These are phyloP conservation scores for Pseudoatta argentina DNA, from an alignment of 1,140 invertebrate genomes.

Conservation along the genomic window DNA sequence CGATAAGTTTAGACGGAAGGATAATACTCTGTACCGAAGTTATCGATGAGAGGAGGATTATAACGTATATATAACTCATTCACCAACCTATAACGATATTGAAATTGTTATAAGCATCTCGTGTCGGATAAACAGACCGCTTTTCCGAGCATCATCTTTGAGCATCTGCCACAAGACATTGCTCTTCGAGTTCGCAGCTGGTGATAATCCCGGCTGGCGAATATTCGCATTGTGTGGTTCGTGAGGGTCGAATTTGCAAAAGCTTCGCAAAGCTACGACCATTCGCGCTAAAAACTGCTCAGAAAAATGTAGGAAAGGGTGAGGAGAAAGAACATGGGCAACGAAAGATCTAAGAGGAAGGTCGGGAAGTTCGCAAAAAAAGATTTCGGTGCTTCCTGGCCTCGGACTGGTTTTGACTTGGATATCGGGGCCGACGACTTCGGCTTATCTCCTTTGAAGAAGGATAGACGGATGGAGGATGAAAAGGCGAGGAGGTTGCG, in stretches of 20 bases:
- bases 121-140: conserved; percentile 21
- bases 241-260: conserved; percentile 8
- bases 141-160: conserved; percentile 15
- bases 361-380: conserved; percentile 40
- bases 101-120: background rate
- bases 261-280: conserved; percentile 16
- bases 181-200: background rate
- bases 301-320: background rate
- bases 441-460: conserved; percentile 33
- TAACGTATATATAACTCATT: background rate
- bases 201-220: conserved; percentile 45
- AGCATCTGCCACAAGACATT: conserved; percentile 25
- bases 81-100: conserved; percentile 1
- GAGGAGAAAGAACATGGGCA: background rate
- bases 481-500: background rate
- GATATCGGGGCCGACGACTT: conserved; percentile 52
- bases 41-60: background rate
- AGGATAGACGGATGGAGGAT: background rate
- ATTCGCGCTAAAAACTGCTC: background rate
- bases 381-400: background rate
- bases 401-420: conserved; percentile 55
- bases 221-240: conserved; percentile 28
- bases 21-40: background rate
- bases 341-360: conserved; percentile 1
- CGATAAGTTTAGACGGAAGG: background rate